These are phyloP conservation scores for Megalopta genalis DNA, from an alignment of 1,140 invertebrate genomes.

Conservation along the genomic window DNA sequence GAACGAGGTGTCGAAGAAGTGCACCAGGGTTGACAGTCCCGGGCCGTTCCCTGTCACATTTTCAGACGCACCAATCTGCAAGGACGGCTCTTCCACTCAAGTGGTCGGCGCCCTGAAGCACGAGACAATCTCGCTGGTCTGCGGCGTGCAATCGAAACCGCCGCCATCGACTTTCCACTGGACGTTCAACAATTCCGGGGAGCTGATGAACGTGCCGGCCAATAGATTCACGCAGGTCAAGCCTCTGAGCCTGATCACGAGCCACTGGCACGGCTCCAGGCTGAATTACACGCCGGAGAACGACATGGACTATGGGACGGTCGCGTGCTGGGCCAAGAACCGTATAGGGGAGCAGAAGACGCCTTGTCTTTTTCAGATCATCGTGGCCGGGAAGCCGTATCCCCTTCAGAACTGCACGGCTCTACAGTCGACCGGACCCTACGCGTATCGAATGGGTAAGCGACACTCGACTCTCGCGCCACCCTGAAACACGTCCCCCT, in stretches of 20 bases:
- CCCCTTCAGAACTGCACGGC: slow-evolving; percentile 92
- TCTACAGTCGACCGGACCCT: slow-evolving; percentile 71
- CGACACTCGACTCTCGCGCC: background rate
- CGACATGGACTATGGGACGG: slow-evolving; percentile 92
- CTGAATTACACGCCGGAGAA: slow-evolving; percentile 91
- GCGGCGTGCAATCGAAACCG: slow-evolving; percentile 92
- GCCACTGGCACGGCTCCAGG: slow-evolving; percentile 85
- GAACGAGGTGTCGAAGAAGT: background rate
- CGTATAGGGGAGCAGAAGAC: slow-evolving; percentile 88
- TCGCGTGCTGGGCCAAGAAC: slow-evolving; percentile 91
- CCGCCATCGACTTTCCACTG: slow-evolving; percentile 89
- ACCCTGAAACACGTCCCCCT: background rate
- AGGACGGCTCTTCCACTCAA: slow-evolving; percentile 85
- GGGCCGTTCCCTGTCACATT: slow-evolving; percentile 39
- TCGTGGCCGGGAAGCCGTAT: slow-evolving; percentile 85
- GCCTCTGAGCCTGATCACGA: slow-evolving; percentile 70
- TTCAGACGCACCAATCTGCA: slow-evolving; percentile 90
- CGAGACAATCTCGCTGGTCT: slow-evolving; percentile 90
- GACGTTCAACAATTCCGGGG: slow-evolving; percentile 93
- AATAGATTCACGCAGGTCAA: slow-evolving; percentile 81
- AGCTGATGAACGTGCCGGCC: slow-evolving; percentile 87
- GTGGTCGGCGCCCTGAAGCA: slow-evolving; percentile 91
- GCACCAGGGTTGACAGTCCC: background rate
- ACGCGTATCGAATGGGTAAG: slow-evolving; percentile 73
- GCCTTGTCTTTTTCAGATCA: slow-evolving; percentile 92